Conservation (phyloP, 2,797 vertebrate species). For the Enteromius viviparus region DNA sequence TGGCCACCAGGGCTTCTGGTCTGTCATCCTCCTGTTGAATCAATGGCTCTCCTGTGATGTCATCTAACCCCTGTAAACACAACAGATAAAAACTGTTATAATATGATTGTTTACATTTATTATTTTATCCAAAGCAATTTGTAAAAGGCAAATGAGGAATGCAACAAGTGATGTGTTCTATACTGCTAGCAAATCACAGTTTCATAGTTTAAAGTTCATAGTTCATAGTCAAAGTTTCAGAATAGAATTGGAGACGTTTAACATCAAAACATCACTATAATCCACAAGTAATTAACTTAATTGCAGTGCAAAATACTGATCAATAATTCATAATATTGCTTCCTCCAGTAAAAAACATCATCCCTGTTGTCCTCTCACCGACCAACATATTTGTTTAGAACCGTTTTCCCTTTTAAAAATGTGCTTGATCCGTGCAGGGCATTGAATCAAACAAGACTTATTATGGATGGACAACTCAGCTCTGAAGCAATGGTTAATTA, state of each 20-base stretch:
- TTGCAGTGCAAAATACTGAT: neutral
- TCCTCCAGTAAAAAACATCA: neutral
- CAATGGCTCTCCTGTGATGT: conserved; percentile 87
- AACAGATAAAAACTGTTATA: conserved; percentile 33
- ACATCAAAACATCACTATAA: neutral
- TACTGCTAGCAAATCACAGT: neutral
- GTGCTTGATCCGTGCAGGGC: neutral
- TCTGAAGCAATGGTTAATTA: neutral
- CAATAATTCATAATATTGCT: neutral
- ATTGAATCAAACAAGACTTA: neutral
- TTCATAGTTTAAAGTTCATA: too few species aligned
- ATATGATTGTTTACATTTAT: neutral
- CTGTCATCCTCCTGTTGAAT: conserved; percentile 91
- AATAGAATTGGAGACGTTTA: neutral
- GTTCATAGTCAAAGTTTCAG: neutral
- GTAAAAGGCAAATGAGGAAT: neutral
- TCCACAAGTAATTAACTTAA: neutral
- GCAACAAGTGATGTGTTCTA: neutral
- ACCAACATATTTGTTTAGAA: neutral
- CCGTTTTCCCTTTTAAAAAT: neutral
- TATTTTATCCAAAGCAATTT: neutral
- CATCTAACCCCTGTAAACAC: conserved; percentile 84
- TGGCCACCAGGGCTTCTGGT: conserved; percentile 85
- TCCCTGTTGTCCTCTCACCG: neutral
- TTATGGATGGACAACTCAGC: neutral